These are phyloP conservation scores for Sesamia nonagrioides DNA, from an alignment of 1,140 invertebrate species.

Conservation along the genomic window DNA sequence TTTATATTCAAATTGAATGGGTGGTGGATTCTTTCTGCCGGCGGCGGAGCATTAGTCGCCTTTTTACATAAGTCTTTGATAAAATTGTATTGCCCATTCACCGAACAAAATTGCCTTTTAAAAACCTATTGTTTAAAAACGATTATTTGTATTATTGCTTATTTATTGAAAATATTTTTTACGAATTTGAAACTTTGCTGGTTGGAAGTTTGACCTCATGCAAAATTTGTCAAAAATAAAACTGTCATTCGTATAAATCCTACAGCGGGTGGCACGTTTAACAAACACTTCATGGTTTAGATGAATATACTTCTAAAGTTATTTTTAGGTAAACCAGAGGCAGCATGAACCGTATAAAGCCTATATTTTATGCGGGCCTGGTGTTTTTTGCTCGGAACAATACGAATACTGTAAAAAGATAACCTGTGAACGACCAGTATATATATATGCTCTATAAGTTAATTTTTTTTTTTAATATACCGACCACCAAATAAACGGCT, in stretches of 20 bases:
- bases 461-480: slow-evolving; percentile 43
- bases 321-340: slow-evolving; percentile 43
- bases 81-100: slow-evolving; percentile 13
- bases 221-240: neutral
- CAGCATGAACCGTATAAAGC: slow-evolving; percentile 22
- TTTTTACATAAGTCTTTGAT: neutral
- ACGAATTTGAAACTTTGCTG: neutral
- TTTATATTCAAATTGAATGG: slow-evolving; percentile 4
- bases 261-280: slow-evolving; percentile 11
- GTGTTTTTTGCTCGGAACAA: slow-evolving; percentile 27
- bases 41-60: slow-evolving; percentile 8
- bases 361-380: slow-evolving; percentile 39
- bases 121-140: neutral
- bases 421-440: slow-evolving; percentile 30
- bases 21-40: neutral
- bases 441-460: slow-evolving; percentile 33
- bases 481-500: neutral
- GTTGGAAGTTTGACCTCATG: neutral
- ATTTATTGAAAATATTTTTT: too few species aligned
- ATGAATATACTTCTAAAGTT: slow-evolving; percentile 29
- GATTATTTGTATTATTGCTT: neutral
- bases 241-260: slow-evolving; percentile 25
- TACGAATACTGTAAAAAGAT: slow-evolving; percentile 42
- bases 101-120: neutral
- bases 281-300: slow-evolving; percentile 30